Base-by-base conservation (phyloP, 2,888 invertebrate genomes). In the Amphipoea oculea region DNA sequence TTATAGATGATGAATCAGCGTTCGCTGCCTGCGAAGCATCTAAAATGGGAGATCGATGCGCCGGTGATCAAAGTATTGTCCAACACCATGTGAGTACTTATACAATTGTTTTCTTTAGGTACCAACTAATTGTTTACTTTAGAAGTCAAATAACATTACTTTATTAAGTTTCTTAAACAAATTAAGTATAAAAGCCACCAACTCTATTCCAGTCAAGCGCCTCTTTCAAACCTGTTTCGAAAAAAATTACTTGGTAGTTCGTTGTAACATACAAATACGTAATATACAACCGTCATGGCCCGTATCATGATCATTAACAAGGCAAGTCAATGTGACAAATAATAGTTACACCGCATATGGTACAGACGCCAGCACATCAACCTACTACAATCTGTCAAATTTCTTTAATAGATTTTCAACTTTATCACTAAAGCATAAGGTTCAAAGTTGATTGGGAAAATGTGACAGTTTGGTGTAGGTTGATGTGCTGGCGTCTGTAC, bases 1-100 rank as follows among this genome's bases (percentile, higher is more conserved):
- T 82, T 90, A 60, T 88, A 97, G 96, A 96, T 82, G 96, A 97
- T 82, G 96, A 96, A 70, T 95, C 96, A 0, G 93, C 96, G 51
- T 96, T 96, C 82, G 93, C 92, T 9, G 94, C 94, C 5, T 97
- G 96, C 85, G 95, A 96, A 85, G 94, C 94, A 4, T 84, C 92
- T 0, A 88, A 90, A 20, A 84, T 84, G 17, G 92, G 91, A 4
- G 93, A 93, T 29, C 89, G 93, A 0, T 92, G 93, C 4, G 92
- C 94, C n/a, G 94, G 93, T 79, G 94, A 95, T 63, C 93, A 94
- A 0, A 92, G 93, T 20, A 72, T 94, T 2, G 87, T 91, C 42
- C 94, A 95, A 90, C 93, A 94, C 73, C 93, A 95, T 72, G 96
- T 96, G 69, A 92, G 94, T 91, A 29, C 29, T 23, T 23, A 4